Conservation (phyloP, 2,888 invertebrate genomes). For the Troilus luridus region DNA sequence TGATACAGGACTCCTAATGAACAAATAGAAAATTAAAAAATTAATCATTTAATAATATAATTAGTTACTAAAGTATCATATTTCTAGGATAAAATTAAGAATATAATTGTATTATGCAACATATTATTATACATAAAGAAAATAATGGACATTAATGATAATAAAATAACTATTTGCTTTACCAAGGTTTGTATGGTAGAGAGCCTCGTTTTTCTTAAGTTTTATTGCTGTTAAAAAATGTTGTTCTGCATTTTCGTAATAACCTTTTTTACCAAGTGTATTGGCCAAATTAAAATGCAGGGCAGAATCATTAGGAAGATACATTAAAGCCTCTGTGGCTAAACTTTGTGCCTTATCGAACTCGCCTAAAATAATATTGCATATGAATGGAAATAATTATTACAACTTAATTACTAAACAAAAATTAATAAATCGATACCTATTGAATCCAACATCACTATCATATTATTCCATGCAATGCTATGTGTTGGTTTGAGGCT, state of each 20-base stretch:
- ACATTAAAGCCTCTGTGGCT: slow-evolving; percentile 79
- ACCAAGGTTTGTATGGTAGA: slow-evolving; percentile 93
- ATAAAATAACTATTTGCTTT: slow-evolving; percentile 66
- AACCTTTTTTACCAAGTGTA: slow-evolving; percentile 85
- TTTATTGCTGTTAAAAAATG: slow-evolving; percentile 84
- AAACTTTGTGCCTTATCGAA: slow-evolving; percentile 79
- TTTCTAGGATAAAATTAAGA: not conserved
- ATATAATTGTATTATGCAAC: not conserved
- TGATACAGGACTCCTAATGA: slow-evolving; percentile 88
- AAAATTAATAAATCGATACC: slow-evolving; percentile 63
- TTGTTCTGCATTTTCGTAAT: slow-evolving; percentile 84
- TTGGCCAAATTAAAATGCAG: slow-evolving; percentile 91
- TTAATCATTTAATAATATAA: not conserved
- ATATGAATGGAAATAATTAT: slow-evolving; percentile 53
- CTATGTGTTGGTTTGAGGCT: slow-evolving; percentile 82
- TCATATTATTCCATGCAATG: slow-evolving; percentile 92
- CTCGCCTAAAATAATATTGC: slow-evolving; percentile 71
- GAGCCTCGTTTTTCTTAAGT: slow-evolving; percentile 78
- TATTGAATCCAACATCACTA: slow-evolving; percentile 75
- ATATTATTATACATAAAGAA: too few relatives aligned
- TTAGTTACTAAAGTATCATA: not conserved
- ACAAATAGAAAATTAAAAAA: not conserved
- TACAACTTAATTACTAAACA: slow-evolving; percentile 39
- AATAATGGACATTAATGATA: not conserved
- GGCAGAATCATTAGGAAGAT: slow-evolving; percentile 81